Evolutionary conservation across 2,888 invertebrate genomes (phyloP).

Genomic region (Drosophila koepferae): DNA sequence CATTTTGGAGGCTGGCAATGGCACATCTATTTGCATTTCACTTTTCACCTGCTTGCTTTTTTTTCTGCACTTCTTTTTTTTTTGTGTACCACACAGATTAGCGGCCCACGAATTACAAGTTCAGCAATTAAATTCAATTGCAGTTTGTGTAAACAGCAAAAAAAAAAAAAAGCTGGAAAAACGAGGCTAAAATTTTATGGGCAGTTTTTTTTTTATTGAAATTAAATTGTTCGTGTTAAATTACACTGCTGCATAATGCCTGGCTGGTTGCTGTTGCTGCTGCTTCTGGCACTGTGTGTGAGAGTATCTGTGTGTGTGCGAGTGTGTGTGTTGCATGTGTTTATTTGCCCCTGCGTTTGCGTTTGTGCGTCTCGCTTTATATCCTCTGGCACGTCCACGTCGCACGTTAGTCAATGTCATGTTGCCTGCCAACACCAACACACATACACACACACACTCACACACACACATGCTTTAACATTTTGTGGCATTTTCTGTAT

Average conservation of each 20-base stretch:
- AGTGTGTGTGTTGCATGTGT: slow-evolving; percentile 14
- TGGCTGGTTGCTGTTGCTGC: slow-evolving; percentile 12
- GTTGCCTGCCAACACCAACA: slow-evolving; percentile 48
- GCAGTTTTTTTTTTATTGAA: slow-evolving; percentile 73
- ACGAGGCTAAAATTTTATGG: slow-evolving; percentile 38
- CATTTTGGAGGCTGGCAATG: slow-evolving; percentile 12
- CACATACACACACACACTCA: slow-evolving; percentile 6
- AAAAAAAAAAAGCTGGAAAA: slow-evolving; percentile 1
- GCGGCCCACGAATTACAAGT: slow-evolving; percentile 53
- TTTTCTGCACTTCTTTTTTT: neutral
- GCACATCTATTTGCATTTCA: slow-evolving; percentile 49
- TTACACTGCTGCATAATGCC: slow-evolving; percentile 67
- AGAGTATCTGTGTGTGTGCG: slow-evolving; percentile 7
- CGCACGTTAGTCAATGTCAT: slow-evolving; percentile 64
- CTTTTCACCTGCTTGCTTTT: neutral
- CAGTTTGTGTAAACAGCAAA: slow-evolving; percentile 52
- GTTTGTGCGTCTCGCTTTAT: slow-evolving; percentile 19
- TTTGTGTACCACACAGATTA: slow-evolving; percentile 52
- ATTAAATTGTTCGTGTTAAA: slow-evolving; percentile 76
- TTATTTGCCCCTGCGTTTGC: slow-evolving; percentile 11
- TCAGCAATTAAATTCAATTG: slow-evolving; percentile 67
- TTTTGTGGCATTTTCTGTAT: slow-evolving; percentile 41
- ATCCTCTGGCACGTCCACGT: slow-evolving; percentile 49
- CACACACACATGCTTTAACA: slow-evolving; percentile 22
- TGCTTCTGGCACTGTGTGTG: slow-evolving; percentile 3